Percentiles rank a stretch among this genome's conserved stretches.
phyloP scores from a whole-genome alignment of 2,113 vertebrate genomes.

The Catharus minimus region DNA sequence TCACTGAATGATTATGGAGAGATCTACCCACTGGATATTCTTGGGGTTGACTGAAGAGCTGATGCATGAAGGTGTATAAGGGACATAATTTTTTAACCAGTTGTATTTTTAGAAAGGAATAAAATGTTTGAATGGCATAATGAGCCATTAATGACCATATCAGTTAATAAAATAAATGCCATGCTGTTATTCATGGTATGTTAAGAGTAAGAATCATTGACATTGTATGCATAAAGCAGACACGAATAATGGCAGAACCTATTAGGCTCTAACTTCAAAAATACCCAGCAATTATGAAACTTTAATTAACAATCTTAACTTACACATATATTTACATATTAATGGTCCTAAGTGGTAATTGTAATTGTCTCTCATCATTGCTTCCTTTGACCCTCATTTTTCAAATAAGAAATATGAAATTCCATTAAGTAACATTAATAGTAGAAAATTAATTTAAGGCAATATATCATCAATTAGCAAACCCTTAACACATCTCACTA shows the following conservation, averaged over 20 bases:
- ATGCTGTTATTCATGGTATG: conserved; percentile 38
- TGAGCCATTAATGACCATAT: neutral
- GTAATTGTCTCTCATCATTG: conserved; percentile 43
- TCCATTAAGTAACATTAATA: conserved; percentile 46
- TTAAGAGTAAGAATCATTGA: conserved; percentile 50
- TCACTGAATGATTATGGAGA: neutral
- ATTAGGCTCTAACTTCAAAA: conserved; percentile 41
- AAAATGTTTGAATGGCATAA: conserved; percentile 21
- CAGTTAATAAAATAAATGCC: conserved; percentile 32
- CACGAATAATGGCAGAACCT: conserved; percentile 19
- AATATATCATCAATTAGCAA: conserved; percentile 46
- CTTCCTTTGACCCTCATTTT: conserved; percentile 57
- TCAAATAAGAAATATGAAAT: conserved; percentile 52
- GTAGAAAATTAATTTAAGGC: conserved; percentile 48
- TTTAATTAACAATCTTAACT: conserved; percentile 53
- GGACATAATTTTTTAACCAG: neutral
- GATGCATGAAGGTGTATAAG: neutral
- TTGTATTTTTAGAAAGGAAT: conserved; percentile 24
- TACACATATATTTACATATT: conserved; percentile 58
- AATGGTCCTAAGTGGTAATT: conserved; percentile 61
- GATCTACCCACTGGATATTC: neutral
- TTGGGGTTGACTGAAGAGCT: neutral
- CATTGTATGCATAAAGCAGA: conserved; percentile 36
- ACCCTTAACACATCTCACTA: neutral
- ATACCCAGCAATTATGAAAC: conserved; percentile 42